Evolutionary conservation across 2,113 vertebrate genomes (phyloP), one percentile per base, ranked within the genome.

Genomic region (Petrocephalus zakoni): DNA sequence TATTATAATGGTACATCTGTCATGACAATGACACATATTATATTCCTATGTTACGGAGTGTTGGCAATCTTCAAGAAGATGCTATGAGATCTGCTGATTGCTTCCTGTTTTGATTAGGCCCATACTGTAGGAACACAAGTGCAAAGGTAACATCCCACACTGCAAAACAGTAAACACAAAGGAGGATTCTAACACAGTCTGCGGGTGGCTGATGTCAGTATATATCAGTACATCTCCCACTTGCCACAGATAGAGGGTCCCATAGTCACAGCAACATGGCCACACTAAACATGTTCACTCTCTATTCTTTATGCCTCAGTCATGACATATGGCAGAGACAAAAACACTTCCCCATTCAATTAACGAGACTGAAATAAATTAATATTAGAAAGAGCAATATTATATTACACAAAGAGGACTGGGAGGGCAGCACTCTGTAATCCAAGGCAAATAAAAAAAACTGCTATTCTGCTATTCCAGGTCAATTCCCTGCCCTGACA

Each of bases 161-260:
- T 83, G 22, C 56, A 6, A 82, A 42, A 82, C 34, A 84, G 37
- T 29, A 61, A 25, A 58, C 22, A 11, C 29, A 83, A n/a, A 25
- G 37, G 10, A 42, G 47, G 52, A 88, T 25, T 22, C 5, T 17
- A 51, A 15, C 49, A n/a, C 82, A 52, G 46, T 85, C 51, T 25
- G 22, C 22, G 5, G 47, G 82, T 84, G 29, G 42, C 37, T 34
- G 53, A 13, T 83, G 88, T 82, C 37, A 83, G 37, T 61, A 13
- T 17, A 29, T 46, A 83, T 52, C 88, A 83, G 25, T 49, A 84
- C 81, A 61, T 47, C 55, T 64, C 15, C 46, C 78, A 46, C 34
- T 46, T 49, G n/a, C 55, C 34, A 51, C 88, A 49, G 87, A 88
- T 22, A 81, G 68, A 88, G 51, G 87, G 87, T 52, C 68, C 68